Conservation (phyloP, 2,797 vertebrate species). For the Yasuhikotakia modesta region DNA sequence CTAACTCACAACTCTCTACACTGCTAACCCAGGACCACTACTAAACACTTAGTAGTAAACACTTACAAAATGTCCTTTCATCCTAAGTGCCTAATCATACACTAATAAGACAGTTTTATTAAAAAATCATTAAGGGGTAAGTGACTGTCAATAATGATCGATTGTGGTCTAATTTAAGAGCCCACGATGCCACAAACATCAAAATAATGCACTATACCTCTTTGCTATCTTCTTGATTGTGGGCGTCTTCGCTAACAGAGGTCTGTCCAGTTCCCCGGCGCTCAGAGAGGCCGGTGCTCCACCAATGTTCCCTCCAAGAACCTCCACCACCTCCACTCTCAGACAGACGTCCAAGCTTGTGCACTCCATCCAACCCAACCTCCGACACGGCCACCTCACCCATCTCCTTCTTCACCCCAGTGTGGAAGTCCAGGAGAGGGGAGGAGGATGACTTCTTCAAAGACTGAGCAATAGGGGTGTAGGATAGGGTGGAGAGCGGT, state of each 20-base stretch:
- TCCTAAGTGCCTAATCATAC: too few species aligned
- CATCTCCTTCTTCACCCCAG: slow-evolving; percentile 82
- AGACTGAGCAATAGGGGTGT: slow-evolving; percentile 81
- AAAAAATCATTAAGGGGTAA: too few species aligned
- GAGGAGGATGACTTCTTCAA: slow-evolving; percentile 81
- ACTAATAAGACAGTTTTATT: too few species aligned
- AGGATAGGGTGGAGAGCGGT: slow-evolving; percentile 76
- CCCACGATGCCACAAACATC: not conserved
- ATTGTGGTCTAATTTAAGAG: not conserved
- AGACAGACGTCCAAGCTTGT: slow-evolving; percentile 78
- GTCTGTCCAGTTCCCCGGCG: slow-evolving; percentile 70
- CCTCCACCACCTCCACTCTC: slow-evolving; percentile 70
- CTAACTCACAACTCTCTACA: too few species aligned
- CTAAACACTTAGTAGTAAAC: too few species aligned
- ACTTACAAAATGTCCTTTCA: too few species aligned
- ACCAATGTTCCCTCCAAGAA: slow-evolving; percentile 88
- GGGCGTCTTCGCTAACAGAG: slow-evolving; percentile 76
- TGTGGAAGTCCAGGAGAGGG: slow-evolving; percentile 76
- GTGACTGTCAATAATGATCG: too few species aligned
- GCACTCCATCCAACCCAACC: slow-evolving; percentile 72
- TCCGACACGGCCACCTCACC: slow-evolving; percentile 75
- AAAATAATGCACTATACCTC: slow-evolving; percentile 56
- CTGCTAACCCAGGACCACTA: too few species aligned
- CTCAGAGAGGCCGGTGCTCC: slow-evolving; percentile 80
- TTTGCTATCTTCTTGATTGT: slow-evolving; percentile 62